These are phyloP conservation scores for Diarsia rubi DNA, from an alignment of 2,888 invertebrate genomes.

Conservation along the genomic window DNA sequence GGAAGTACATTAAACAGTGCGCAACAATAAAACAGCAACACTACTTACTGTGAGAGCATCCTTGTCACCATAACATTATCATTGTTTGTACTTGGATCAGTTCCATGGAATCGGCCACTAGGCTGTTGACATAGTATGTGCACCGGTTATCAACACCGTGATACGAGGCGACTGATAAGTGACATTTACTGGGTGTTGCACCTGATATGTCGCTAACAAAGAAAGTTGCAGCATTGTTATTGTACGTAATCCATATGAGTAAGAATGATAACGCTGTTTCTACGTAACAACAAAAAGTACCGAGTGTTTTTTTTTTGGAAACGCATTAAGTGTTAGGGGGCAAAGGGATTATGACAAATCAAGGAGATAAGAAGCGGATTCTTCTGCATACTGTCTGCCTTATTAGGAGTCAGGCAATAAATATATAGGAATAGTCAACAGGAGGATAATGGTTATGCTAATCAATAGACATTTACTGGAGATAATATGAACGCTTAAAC, in stretches of 20 bases:
- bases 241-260: conserved; percentile 26
- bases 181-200: conserved; percentile 60
- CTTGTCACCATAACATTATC: conserved; percentile 61
- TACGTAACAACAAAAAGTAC: neutral
- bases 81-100: conserved; percentile 67
- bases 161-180: conserved; percentile 60
- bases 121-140: conserved; percentile 67
- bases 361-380: neutral
- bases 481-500: conserved; percentile 4
- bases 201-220: conserved; percentile 56
- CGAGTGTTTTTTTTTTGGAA: neutral
- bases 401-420: neutral
- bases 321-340: neutral
- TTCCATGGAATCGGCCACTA: conserved; percentile 70
- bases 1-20: conserved; percentile 45
- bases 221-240: conserved; percentile 44
- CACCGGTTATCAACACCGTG: conserved; percentile 61
- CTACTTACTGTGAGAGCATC: conserved; percentile 39
- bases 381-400: neutral
- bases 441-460: neutral
- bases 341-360: conserved; percentile 11
- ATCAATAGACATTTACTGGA: neutral
- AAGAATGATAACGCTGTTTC: conserved; percentile 36
- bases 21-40: conserved; percentile 48
- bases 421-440: neutral